A percentile compares a stretch with the other conserved stretches of the same genome.
Conservation (phyloP, 2,888 invertebrate genomes). For the Alitta virens region DNA sequence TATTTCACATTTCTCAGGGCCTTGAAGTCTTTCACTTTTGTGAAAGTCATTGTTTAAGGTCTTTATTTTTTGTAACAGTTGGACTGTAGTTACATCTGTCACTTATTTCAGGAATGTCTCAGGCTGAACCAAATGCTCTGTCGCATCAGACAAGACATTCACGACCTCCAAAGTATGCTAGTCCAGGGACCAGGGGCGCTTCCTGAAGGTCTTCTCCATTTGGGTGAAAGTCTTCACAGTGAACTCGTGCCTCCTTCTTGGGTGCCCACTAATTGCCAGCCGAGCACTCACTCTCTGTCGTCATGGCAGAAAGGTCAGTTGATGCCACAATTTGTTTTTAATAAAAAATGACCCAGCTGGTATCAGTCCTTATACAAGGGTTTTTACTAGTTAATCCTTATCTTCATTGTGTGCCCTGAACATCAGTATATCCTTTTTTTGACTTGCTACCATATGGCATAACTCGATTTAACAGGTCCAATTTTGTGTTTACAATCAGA, state of each 20-base stretch:
- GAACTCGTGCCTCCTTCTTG: constrained; percentile 51
- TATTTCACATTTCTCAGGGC: too few species aligned
- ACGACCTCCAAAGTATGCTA: constrained; percentile 40
- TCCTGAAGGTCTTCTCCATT: constrained; percentile 34
- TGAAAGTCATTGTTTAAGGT: too few species aligned
- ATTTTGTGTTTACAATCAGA: too few species aligned
- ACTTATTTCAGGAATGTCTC: constrained; percentile 47
- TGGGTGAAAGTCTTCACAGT: constrained; percentile 42
- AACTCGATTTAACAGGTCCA: background rate
- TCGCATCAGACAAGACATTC: constrained; percentile 47
- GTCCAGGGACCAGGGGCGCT: constrained; percentile 47
- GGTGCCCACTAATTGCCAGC: constrained; percentile 52
- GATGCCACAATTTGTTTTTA: too few species aligned
- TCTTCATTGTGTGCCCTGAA: too few species aligned
- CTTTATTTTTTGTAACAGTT: too few species aligned
- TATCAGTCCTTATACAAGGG: too few species aligned
- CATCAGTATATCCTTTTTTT: too few species aligned
- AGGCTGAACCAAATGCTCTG: constrained; percentile 51
- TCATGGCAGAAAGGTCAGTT: constrained; percentile 50
- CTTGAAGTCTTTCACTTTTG: too few species aligned
- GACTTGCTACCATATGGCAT: too few species aligned
- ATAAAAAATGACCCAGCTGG: too few species aligned
- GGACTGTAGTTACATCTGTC: background rate
- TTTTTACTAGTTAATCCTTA: too few species aligned
- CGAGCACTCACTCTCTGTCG: constrained; percentile 49